These are phyloP conservation scores for Meda fulgida DNA, from an alignment of 2,797 vertebrate genomes.

Conservation along the genomic window DNA sequence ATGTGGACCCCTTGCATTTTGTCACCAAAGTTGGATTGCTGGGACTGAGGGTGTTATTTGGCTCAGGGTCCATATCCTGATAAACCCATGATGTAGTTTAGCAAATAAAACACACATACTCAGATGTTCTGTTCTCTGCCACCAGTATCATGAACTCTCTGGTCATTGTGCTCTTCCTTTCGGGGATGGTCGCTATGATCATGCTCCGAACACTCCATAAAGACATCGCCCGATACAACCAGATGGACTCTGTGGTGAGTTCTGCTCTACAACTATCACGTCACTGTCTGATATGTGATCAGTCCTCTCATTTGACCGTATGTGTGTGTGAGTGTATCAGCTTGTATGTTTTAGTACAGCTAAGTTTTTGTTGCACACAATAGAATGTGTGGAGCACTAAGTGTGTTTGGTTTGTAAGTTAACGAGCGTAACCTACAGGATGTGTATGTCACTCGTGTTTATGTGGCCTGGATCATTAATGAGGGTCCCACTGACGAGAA, in stretches of 20 bases:
- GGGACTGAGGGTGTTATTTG: not conserved
- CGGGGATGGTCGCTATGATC: constrained; percentile 96
- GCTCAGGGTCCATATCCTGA: not conserved
- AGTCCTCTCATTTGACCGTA: not conserved
- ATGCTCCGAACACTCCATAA: constrained; percentile 92
- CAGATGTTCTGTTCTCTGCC: constrained; percentile 34
- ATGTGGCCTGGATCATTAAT: not conserved
- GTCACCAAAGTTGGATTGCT: not conserved
- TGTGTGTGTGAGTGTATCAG: not conserved
- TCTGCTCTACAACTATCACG: not conserved
- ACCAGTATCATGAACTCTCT: constrained; percentile 94
- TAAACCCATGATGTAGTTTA: not conserved
- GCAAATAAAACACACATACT: not conserved
- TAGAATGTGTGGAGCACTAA: too few relatives aligned
- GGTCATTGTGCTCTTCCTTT: constrained; percentile 94
- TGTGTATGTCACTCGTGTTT: constrained; percentile 14
- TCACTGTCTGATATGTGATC: not conserved
- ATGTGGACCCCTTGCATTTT: not conserved
- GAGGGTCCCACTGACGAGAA: constrained; percentile 4
- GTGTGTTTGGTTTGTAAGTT: not conserved
- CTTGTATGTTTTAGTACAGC: not conserved
- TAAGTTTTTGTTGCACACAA: not conserved
- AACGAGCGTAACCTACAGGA: not conserved
- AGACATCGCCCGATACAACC: constrained; percentile 94
- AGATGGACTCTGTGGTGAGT: constrained; percentile 94